Evolutionary conservation across 2,797 vertebrate genomes (phyloP).

Genomic region (Rallus crepitans): DNA sequence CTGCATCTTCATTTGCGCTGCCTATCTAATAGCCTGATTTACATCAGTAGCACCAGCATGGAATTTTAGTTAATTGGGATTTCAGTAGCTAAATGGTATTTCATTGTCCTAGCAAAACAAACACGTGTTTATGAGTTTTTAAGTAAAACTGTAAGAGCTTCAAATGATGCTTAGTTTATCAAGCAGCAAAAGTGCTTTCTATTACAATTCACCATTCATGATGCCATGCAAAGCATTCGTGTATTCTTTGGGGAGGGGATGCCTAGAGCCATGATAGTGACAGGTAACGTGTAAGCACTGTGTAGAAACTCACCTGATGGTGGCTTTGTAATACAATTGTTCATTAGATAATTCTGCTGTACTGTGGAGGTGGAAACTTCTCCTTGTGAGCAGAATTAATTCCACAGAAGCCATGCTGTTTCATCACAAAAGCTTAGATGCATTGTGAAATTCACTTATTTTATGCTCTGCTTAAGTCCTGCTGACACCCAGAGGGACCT

Average conservation of each 20-base stretch:
- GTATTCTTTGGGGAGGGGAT: background rate
- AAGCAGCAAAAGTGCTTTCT: background rate
- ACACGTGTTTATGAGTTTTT: slow-evolving; percentile 38
- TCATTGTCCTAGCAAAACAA: slow-evolving; percentile 56
- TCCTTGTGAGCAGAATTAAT: background rate
- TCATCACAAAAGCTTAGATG: background rate
- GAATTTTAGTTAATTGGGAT: slow-evolving; percentile 63
- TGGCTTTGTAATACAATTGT: background rate
- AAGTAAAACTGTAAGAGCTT: slow-evolving; percentile 47
- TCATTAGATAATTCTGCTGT: background rate
- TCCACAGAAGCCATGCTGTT: background rate
- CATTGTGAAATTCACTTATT: background rate
- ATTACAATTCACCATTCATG: background rate
- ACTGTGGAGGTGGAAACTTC: background rate
- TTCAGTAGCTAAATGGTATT: slow-evolving; percentile 40
- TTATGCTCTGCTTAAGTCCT: slow-evolving; percentile 21
- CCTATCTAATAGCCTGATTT: slow-evolving; percentile 63
- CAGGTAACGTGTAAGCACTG: background rate
- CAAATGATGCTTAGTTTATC: background rate
- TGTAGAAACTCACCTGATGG: background rate
- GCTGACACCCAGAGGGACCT: slow-evolving; percentile 24
- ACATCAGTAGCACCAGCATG: slow-evolving; percentile 37
- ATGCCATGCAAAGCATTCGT: background rate
- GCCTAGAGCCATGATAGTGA: background rate
- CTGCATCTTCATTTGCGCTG: slow-evolving; percentile 38